Evolutionary conservation across 1,140 invertebrate genomes (phyloP).

Genomic region (Propsilocerus akamusi): DNA sequence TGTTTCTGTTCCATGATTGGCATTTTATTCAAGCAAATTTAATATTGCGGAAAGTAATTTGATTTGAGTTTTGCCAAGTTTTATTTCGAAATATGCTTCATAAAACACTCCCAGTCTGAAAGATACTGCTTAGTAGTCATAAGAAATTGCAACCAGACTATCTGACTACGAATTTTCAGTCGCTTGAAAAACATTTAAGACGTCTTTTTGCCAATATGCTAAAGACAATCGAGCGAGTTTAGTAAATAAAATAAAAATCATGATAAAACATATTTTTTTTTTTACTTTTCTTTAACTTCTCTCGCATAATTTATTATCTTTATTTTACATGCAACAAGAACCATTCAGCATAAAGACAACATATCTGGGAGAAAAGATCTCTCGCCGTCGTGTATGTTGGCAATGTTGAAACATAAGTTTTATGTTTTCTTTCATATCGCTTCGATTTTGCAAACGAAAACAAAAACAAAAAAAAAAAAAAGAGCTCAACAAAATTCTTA

Average conservation of each 20-base stretch:
- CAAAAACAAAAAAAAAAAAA: background rate
- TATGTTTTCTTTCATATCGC: background rate
- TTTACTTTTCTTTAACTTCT: too few species aligned
- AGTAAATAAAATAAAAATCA: background rate
- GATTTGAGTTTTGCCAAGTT: background rate
- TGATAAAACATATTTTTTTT: background rate
- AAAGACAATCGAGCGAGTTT: background rate
- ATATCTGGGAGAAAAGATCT: background rate
- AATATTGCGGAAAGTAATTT: slow-evolving; percentile 2
- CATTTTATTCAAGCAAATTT: background rate
- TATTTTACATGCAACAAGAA: slow-evolving; percentile 4
- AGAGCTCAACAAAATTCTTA: too few species aligned
- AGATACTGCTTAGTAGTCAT: background rate
- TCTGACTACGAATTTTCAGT: background rate
- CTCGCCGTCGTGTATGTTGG: background rate
- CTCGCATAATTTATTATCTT: slow-evolving; percentile 3
- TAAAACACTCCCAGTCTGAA: background rate
- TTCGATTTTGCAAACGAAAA: background rate
- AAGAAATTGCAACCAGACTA: background rate
- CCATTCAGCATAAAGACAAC: background rate
- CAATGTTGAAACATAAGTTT: background rate
- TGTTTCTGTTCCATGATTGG: too few species aligned
- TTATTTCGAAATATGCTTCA: background rate
- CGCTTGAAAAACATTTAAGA: background rate
- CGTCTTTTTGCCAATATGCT: background rate